Evolutionary conservation across 1,140 invertebrate species (phyloP).

Genomic region (Chrysomallon squamiferum): DNA sequence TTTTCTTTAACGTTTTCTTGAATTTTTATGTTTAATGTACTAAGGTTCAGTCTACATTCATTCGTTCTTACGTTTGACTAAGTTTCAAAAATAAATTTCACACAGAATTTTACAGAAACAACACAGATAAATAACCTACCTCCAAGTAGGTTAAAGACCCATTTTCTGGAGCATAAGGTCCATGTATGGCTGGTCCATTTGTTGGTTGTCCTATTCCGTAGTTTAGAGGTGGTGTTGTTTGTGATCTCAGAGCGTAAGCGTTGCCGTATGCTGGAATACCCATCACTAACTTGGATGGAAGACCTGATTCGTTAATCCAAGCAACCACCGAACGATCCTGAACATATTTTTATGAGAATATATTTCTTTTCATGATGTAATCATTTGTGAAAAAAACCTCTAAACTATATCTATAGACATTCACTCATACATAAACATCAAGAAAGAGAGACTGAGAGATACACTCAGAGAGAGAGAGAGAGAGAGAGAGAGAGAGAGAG

Average conservation of each 20-base stretch:
- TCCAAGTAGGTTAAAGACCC: slow-evolving; percentile 26
- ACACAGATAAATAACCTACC: not conserved
- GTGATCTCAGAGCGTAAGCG: slow-evolving; percentile 16
- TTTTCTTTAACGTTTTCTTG: too few species aligned
- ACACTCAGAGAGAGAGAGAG: not conserved
- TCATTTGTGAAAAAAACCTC: not conserved
- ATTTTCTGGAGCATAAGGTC: slow-evolving; percentile 5
- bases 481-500: not conserved
- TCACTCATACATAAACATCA: not conserved
- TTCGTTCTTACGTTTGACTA: too few species aligned
- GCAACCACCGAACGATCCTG: slow-evolving; percentile 43
- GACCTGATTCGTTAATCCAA: slow-evolving; percentile 73
- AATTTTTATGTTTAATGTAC: too few species aligned
- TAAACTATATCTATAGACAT: not conserved
- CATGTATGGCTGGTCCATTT: not conserved
- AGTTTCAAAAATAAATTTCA: not conserved
- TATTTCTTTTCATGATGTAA: not conserved
- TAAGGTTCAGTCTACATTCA: too few species aligned
- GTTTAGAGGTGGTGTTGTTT: not conserved
- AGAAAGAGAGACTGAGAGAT: not conserved
- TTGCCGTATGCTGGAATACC: slow-evolving; percentile 24
- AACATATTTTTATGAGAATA: not conserved
- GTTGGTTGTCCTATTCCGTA: slow-evolving; percentile 22
- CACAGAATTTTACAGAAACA: not conserved
- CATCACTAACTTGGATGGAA: slow-evolving; percentile 72